Base-by-base conservation (phyloP, 1,140 invertebrate species). In the Akabosia matsudoensis region DNA sequence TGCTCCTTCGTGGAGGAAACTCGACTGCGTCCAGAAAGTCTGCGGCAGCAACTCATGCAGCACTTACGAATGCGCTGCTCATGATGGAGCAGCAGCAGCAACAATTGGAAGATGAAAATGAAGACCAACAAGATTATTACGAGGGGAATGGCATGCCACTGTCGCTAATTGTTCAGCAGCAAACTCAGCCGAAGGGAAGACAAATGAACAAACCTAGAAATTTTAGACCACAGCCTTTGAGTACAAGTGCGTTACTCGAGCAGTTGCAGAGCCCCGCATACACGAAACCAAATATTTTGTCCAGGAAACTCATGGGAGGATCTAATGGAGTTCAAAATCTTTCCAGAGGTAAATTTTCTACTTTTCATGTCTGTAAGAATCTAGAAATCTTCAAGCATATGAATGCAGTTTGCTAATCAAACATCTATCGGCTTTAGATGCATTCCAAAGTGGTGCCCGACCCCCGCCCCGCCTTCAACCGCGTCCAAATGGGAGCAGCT, bases 271-370 rank as follows among this genome's bases (percentile, higher is more conserved):
- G 7, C 31, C 61, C 61, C 4, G 61, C 28, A 7, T 67, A 30
- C 61, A 10, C 61, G 24, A 67, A 67, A 67, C 61, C 61, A 10
- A 67, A 67, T n/a, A 67, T 67, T 22, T 30, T 67, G 10, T 16
- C 7, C 24, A 67, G 61, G 61, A 67, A 67, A 30, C 61, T 67
- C 30, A 67, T 61, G 54, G 54, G 54, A 45, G 37, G 37, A 18
- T 10, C 7, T 18, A 45, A 45, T 18, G 37, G 37, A 7, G 37
- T 45, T 45, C 37, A 45, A 18, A 45, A 45, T 18, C 37, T 45
- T 45, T 45, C 37, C 37, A 45, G 37, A 45, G 37, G 7, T n/a
- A n/a, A n/a, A n/a, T n/a, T n/a, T n/a, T n/a, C n/a, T n/a, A n/a
- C n/a, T n/a, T n/a, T n/a, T n/a, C n/a, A n/a, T n/a, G n/a, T n/a